Conservation (phyloP, 2,797 vertebrate genomes). For the Ctenopoma multispine region DNA sequence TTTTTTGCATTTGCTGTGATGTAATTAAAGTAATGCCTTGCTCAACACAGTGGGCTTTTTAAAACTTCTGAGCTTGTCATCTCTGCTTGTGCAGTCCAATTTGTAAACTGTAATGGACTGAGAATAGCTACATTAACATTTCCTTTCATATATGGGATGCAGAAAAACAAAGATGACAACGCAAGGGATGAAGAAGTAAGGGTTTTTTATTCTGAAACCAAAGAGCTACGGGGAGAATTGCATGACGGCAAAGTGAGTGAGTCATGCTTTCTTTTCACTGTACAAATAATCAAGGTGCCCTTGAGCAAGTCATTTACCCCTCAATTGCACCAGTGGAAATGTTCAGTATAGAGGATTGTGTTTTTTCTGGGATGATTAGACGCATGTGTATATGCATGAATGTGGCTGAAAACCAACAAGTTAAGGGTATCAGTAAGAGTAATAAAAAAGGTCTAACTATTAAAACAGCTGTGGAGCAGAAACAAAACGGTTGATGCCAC, state of each 20-base stretch:
- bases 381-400: constrained; percentile 1
- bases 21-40: constrained; percentile 48
- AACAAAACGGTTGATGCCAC: constrained; percentile 25
- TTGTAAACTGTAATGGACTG: constrained; percentile 26
- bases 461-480: constrained; percentile 18
- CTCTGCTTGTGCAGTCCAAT: constrained; percentile 15
- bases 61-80: constrained; percentile 23
- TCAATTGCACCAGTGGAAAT: constrained; percentile 40
- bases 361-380: constrained; percentile 23
- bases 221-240: constrained; percentile 32
- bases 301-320: constrained; percentile 57
- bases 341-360: neutral
- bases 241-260: neutral
- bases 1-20: constrained; percentile 40
- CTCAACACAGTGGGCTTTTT: constrained; percentile 25
- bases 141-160: constrained; percentile 21
- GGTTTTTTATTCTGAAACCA: constrained; percentile 40
- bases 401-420: constrained; percentile 5
- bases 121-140: constrained; percentile 7
- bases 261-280: constrained; percentile 50
- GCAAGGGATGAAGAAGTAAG: constrained; percentile 1
- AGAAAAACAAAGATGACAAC: constrained; percentile 8
- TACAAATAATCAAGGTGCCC: constrained; percentile 55
- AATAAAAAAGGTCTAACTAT: constrained; percentile 12
- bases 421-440: neutral